These are phyloP conservation scores for Diacarnus erythraeanus DNA, from an alignment of 37 sponge, comb jelly and placozoan species.

Conservation along the genomic window DNA sequence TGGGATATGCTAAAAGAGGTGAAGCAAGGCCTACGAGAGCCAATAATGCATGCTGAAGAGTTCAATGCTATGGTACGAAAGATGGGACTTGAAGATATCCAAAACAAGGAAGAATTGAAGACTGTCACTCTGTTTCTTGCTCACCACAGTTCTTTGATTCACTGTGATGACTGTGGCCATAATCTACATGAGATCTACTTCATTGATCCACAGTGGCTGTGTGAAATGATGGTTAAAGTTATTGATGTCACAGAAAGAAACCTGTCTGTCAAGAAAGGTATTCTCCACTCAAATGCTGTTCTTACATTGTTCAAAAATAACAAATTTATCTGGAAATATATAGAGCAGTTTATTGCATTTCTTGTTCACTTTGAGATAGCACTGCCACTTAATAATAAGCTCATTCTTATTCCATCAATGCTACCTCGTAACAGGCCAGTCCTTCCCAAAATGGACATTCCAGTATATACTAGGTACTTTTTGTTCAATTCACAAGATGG, in stretches of 20 bases:
- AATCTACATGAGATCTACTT: constrained; percentile 84
- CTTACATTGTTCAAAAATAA: constrained; percentile 66
- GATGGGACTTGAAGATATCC: constrained; percentile 64
- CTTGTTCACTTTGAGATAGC: constrained; percentile 89
- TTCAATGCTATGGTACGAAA: constrained; percentile 66
- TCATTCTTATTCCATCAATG: constrained; percentile 84
- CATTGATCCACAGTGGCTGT: constrained; percentile 89
- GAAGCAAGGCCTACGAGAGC: constrained; percentile 34
- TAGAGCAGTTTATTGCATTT: constrained; percentile 74
- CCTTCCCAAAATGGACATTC: not conserved
- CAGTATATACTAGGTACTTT: constrained; percentile 46
- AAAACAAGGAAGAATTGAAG: constrained; percentile 75
- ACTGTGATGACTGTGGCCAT: constrained; percentile 84
- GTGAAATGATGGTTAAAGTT: constrained; percentile 86
- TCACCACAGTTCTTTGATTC: constrained; percentile 80
- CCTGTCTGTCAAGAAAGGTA: constrained; percentile 78
- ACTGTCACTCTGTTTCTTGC: constrained; percentile 81
- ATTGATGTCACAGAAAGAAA: constrained; percentile 78
- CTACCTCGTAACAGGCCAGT: constrained; percentile 64
- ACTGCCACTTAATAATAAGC: constrained; percentile 73
- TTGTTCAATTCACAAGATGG: constrained; percentile 28
- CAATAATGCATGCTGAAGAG: constrained; percentile 77
- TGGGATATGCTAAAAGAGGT: constrained; percentile 67
- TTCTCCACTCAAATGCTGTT: constrained; percentile 50
- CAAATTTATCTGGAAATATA: constrained; percentile 70